Evolutionary conservation across 2,113 vertebrate species (phyloP).

Genomic region (Aspiorhynchus laticeps): DNA sequence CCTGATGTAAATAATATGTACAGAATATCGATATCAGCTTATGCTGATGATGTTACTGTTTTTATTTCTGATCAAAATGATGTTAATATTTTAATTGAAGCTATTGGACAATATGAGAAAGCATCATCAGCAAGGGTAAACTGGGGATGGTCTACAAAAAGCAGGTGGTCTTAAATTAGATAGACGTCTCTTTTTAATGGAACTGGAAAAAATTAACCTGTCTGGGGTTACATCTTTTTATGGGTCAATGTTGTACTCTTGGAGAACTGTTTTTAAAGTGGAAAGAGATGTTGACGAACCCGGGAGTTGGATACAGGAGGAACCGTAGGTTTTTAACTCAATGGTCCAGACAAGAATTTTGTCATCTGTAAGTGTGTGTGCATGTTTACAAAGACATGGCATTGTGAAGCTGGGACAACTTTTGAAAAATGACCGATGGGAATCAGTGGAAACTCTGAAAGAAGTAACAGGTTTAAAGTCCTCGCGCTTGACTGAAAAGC

Average conservation of each 20-base stretch:
- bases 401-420: not conserved
- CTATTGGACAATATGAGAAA: too few relatives aligned
- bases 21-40: too few relatives aligned
- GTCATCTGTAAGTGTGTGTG: not conserved
- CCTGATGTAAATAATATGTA: too few relatives aligned
- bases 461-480: not conserved
- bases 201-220: not conserved
- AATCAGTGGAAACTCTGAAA: not conserved
- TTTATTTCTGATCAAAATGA: too few relatives aligned
- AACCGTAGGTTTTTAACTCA: not conserved
- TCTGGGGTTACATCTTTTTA: not conserved
- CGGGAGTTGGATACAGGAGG: conserved; percentile 10
- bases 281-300: not conserved
- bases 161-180: too few relatives aligned
- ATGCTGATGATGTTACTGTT: too few relatives aligned
- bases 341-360: not conserved
- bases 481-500: not conserved
- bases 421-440: not conserved
- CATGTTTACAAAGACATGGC: not conserved
- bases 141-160: too few relatives aligned
- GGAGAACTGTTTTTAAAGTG: not conserved
- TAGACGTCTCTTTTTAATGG: not conserved
- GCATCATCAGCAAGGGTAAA: too few relatives aligned
- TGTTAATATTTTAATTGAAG: too few relatives aligned
- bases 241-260: not conserved